Evolutionary conservation across 2,888 invertebrate species (phyloP), one percentile per base, ranked within the genome.

Genomic region (Pristionchus fissidentatus): DNA sequence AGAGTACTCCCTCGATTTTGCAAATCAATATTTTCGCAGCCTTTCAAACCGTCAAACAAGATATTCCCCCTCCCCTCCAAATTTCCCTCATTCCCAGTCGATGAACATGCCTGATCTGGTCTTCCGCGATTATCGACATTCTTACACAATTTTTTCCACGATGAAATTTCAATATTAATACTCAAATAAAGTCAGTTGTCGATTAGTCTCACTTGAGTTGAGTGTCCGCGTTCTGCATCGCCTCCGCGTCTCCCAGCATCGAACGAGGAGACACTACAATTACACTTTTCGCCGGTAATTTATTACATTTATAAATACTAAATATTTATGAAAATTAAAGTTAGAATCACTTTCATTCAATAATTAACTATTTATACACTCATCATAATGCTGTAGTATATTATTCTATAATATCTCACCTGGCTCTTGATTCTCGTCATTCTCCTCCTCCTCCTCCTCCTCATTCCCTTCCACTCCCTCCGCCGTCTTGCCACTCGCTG

Each of bases 181-280:
- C 52, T 19, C 10, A 15, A 15, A 10, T 19, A 49, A 19, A 49
- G 13, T 15, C 19, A 49, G 10, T 49, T 10, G 52, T 19, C 52
- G 52, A 49, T 46, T 10, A 32, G 2, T 29, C 75, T 29, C 41
- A 75, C 75, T 46, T 43, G 43, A 75, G 75, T 46, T 35, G 2
- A 8, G n/a, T 75, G 19, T 75, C 46, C 29, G 22, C 75, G 43
- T 75, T 49, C 4, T 46, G 75, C 75, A 75, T 75, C 10, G 75
- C 75, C n/a, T 75, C 75, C 10, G 75, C 75, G 22, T 75, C 43
- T 46, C 75, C 75, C 26, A 75, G 19, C 75, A n/a, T 75, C 29
- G n/a, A n/a, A 75, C 75, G 8, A 62, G 7, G 52, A 57, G 57
- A 8, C 57, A 26, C 38, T 35, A 22, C 32, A 38, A n/a, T n/a